Evolutionary conservation across 1,140 invertebrate species (phyloP).

Genomic region (Plectrocnemia conspersa): DNA sequence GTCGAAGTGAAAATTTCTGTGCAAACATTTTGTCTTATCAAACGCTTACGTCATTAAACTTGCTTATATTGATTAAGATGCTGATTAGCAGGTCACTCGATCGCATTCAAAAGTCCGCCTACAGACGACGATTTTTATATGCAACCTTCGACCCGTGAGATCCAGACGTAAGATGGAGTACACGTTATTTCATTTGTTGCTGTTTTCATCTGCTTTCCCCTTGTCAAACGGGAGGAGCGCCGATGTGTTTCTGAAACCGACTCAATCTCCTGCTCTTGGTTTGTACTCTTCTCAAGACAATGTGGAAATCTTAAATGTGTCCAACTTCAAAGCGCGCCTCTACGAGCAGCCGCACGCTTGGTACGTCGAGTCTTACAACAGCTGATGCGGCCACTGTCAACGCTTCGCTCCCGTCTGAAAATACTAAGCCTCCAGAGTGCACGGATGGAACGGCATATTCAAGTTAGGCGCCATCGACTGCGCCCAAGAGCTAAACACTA

Average conservation of each 20-base stretch:
- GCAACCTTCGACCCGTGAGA: background rate
- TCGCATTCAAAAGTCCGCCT: background rate
- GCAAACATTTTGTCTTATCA: no score
- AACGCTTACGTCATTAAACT: no score
- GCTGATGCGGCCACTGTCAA: slow-evolving; percentile 84
- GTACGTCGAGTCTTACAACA: slow-evolving; percentile 84
- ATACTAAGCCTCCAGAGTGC: slow-evolving; percentile 59
- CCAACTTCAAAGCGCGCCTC: slow-evolving; percentile 57
- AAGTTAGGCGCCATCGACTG: slow-evolving; percentile 59
- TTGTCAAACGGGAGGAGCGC: background rate
- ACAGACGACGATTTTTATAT: background rate
- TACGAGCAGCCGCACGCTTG: slow-evolving; percentile 59
- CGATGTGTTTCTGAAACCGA: background rate
- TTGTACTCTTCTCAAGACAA: slow-evolving; percentile 28
- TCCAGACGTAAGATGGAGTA: background rate
- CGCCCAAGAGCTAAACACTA: slow-evolving; percentile 71
- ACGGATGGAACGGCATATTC: slow-evolving; percentile 51
- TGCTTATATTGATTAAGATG: no score
- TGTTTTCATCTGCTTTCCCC: background rate
- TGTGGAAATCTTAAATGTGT: slow-evolving; percentile 17
- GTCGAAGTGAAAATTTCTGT: no score
- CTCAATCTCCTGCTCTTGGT: slow-evolving; percentile 3
- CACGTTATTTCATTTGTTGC: background rate
- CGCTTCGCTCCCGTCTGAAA: slow-evolving; percentile 78
- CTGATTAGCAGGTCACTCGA: background rate